Evolutionary conservation across 2,888 invertebrate genomes (phyloP), one percentile per base, ranked within the genome.

Genomic region (Drosophila ochracea): DNA sequence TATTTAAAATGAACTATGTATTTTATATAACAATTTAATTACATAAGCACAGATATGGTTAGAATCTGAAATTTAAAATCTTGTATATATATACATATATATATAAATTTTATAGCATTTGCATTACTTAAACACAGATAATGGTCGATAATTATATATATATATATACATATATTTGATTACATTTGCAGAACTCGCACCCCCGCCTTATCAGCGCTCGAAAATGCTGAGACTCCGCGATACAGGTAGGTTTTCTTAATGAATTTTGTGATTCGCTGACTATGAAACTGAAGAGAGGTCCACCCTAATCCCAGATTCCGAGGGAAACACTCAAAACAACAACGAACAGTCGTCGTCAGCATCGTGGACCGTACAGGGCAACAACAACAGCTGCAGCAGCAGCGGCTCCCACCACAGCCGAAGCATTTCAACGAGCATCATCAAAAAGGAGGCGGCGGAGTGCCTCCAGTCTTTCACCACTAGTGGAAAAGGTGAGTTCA

Each of bases 201-300:
- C 97, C 91, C 97, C 97, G 89, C 97, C 97, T 82, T 97, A 97
- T 94, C 96, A 95, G 93, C 95, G 95, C 92, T 95, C 95, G 94
- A 95, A 95, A 91, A 95, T 95, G 95, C 95, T 95, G 92, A 95
- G 94, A 93, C 94, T 96, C 93, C 96, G 95, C 95, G 95, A 96
- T 93, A 96, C 97, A 95, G 97, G 97, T 97, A 94, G 95, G 95
- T 67, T 47, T 47, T 28, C 16, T 47, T 53, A 53, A 33, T 47
- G 49, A 70, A 11, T 59, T 43, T 35, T 43, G 37, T 33, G 25
- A 49, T 11, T 37, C 58, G 25, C 35, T 21, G 28, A 49, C 39
- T 55, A 28, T 57, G 28, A n/a, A 63, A 70, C 62, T 76, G 37
- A 76, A 76, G 50, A 53, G 35, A 62, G 21, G 30, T 57, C 28